Evolutionary conservation across 2,113 vertebrate species (phyloP).

Genomic region (Phoxinus phoxinus): DNA sequence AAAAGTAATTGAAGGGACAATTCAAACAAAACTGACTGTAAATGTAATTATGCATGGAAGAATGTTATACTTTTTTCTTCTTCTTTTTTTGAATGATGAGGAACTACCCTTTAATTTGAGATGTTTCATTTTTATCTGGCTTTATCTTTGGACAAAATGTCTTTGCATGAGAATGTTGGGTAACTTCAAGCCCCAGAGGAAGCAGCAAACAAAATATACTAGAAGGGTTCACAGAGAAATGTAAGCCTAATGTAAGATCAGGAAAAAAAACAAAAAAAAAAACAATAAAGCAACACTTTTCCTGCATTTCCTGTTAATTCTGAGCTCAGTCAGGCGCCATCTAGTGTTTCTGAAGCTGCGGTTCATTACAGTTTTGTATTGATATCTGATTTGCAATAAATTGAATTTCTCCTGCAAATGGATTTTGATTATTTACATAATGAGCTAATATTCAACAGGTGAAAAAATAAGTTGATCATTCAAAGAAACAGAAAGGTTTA

Average conservation of each 20-base stretch:
- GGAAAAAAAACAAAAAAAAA: neutral
- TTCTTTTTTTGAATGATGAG: neutral
- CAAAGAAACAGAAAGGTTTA: neutral
- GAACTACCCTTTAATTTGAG: neutral
- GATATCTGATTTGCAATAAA: neutral
- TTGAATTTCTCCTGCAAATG: neutral
- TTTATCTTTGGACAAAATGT: neutral
- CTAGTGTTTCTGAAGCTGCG: neutral
- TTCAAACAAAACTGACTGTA: neutral
- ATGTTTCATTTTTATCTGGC: neutral
- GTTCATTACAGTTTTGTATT: neutral
- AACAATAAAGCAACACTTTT: slow-evolving; percentile 4
- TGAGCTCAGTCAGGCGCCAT: neutral
- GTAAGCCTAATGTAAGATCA: neutral
- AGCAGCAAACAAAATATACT: neutral
- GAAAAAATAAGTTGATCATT: neutral
- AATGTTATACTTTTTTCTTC: neutral
- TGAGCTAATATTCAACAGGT: neutral
- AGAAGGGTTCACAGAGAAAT: neutral
- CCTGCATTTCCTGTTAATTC: neutral
- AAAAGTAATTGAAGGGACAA: neutral
- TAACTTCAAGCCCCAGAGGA: neutral
- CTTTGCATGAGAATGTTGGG: neutral
- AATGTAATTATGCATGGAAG: neutral
- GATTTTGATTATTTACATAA: neutral